Conservation (phyloP, 2,888 invertebrate genomes). For the Thumatha senex region DNA sequence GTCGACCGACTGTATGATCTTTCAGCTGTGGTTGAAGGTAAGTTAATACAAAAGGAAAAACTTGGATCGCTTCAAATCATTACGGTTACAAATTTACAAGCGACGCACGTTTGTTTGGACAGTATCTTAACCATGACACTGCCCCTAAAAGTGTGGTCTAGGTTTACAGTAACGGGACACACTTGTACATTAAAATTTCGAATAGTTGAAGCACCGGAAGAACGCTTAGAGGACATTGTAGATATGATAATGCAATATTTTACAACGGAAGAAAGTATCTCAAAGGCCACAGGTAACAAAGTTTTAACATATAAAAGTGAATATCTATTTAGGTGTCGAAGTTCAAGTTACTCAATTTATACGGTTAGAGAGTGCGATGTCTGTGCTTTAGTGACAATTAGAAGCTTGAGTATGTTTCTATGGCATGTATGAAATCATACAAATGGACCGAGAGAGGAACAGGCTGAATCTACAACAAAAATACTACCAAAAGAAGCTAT, state of each 20-base stretch:
- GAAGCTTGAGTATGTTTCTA: too few species aligned
- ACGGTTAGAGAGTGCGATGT: too few species aligned
- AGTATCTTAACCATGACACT: background rate
- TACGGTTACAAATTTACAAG: background rate
- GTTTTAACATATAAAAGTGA: background rate
- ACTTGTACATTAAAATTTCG: background rate
- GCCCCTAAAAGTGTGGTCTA: conserved; percentile 3
- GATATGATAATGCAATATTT: background rate
- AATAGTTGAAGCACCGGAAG: conserved; percentile 3
- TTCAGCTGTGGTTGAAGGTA: too few species aligned
- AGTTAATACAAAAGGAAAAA: too few species aligned
- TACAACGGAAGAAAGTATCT: background rate
- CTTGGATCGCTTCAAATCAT: background rate
- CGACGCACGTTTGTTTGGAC: background rate
- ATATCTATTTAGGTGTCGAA: background rate
- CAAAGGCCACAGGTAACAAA: background rate
- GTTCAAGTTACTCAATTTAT: too few species aligned
- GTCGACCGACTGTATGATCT: too few species aligned
- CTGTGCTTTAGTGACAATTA: too few species aligned
- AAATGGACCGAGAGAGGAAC: too few species aligned
- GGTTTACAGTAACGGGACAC: background rate
- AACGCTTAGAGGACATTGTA: background rate
- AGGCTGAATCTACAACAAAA: too few species aligned
- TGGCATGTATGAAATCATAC: too few species aligned
- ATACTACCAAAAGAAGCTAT: too few species aligned